Evolutionary conservation across 2,888 invertebrate genomes (phyloP), one percentile per base, ranked within the genome.

Genomic region (Oscheius sp.): DNA sequence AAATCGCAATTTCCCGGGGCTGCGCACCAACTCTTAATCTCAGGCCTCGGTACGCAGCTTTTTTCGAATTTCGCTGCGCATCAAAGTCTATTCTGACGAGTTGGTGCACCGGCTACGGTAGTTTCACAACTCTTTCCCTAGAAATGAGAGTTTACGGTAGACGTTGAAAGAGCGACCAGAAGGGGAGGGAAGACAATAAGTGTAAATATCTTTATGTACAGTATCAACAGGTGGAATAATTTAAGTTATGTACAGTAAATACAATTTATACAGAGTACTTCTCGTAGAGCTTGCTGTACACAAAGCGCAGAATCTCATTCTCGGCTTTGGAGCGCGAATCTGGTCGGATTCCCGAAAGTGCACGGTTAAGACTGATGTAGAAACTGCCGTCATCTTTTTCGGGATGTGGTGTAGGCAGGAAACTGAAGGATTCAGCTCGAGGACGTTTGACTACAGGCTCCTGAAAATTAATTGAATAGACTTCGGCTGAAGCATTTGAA

Each of bases 241-340:
- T 42, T 32, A 33, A 11, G 7, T 33, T 33, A 42, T 60, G 60
- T 33, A 48, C 55, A 51, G 35, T 68, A 51, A 11, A 55, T 55
- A 55, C 21, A 21, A 21, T 42, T 35, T 50, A 51, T 5, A 48
- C 32, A 3, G 50, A 53, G 33, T 74, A 74, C 48, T 74, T 74
- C 29, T 57, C 74, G n/a, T 74, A 74, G 2, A 74, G 50, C 3
- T 59, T 74, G 51, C 68, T 58, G 58, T 74, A 74, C 10, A 74
- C 74, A 37, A 59, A 74, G 5, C 68, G 66, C 11, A 74, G 66
- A 33, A 74, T 74, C 29, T 74, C 74, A 48, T 66, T 74, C 33
- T 74, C 74, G 10, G 74, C 74, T 48, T 58, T 55, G 2, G 68
- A 33, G 42, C 74, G 51, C 9, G 32, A 35, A 13, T 66, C 66